Evolutionary conservation across 1,140 invertebrate genomes (phyloP).

Genomic region (Lordiphosa clarofinis): DNA sequence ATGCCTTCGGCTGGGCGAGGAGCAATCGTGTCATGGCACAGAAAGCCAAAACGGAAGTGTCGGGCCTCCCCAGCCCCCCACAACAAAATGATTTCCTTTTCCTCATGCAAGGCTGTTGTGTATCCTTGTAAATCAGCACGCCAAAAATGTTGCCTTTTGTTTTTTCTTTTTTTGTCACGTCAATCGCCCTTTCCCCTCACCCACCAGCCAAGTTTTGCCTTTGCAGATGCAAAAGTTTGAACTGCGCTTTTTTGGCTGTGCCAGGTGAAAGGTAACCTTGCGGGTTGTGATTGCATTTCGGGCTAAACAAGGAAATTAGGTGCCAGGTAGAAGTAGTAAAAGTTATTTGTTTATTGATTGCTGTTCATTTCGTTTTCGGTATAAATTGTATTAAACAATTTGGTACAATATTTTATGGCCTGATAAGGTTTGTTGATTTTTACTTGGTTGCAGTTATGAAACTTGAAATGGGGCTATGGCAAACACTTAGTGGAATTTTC

Average conservation of each 20-base stretch:
- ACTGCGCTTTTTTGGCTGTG: constrained; percentile 41
- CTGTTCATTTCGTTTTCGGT: constrained; percentile 24
- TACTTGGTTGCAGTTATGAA: too few relatives aligned
- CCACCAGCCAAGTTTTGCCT: background rate
- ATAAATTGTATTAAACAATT: too few relatives aligned
- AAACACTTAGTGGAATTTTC: too few relatives aligned
- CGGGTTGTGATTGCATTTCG: constrained; percentile 32
- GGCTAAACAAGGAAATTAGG: constrained; percentile 15
- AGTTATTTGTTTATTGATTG: constrained; percentile 54
- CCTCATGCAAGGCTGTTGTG: constrained; percentile 39
- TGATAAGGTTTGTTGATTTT: too few relatives aligned
- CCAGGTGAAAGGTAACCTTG: constrained; percentile 43
- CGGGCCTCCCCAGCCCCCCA: constrained; percentile 15
- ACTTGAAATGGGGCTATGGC: too few relatives aligned
- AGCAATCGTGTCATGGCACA: constrained; percentile 45
- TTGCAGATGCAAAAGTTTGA: constrained; percentile 16
- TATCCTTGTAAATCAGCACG: constrained; percentile 47
- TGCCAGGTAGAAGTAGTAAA: constrained; percentile 36
- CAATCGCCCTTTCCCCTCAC: constrained; percentile 3
- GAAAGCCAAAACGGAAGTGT: constrained; percentile 48
- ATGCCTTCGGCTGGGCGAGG: constrained; percentile 25
- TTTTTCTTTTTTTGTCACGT: constrained; percentile 45
- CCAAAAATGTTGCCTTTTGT: constrained; percentile 38
- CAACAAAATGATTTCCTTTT: constrained; percentile 41
- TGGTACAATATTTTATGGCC: too few relatives aligned